These are phyloP conservation scores for Rhea americana DNA, from an alignment of 2,113 vertebrate genomes.

Conservation along the genomic window DNA sequence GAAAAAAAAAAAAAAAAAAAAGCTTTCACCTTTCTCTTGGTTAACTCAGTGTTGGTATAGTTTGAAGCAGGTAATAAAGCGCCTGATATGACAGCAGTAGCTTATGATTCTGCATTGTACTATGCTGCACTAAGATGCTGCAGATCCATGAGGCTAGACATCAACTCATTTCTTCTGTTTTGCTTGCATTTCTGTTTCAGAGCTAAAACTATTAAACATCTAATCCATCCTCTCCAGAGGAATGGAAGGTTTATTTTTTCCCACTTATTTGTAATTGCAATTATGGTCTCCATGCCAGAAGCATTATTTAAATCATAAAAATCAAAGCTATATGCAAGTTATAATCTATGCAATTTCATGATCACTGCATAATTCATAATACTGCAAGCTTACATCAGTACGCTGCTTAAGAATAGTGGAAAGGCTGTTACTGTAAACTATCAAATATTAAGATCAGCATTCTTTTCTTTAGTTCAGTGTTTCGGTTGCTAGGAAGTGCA, in stretches of 20 bases:
- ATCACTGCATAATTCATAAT: not conserved
- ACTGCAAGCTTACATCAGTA: not conserved
- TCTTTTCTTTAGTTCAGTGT: not conserved
- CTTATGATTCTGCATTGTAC: not conserved
- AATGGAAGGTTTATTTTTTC: not conserved
- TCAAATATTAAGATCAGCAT: not conserved
- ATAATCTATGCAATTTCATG: not conserved
- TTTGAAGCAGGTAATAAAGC: not conserved
- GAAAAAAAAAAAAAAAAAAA: not conserved
- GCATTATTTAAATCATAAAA: not conserved
- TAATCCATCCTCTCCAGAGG: not conserved
- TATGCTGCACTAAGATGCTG: not conserved
- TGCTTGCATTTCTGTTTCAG: not conserved
- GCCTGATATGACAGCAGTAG: not conserved
- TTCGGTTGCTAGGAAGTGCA: not conserved
- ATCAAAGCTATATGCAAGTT: not conserved
- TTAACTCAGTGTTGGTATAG: not conserved
- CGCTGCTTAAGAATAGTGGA: not conserved
- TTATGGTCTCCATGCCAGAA: not conserved
- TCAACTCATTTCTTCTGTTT: not conserved
- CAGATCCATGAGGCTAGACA: not conserved
- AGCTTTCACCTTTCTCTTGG: not conserved
- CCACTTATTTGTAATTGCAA: not conserved
- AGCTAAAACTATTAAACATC: not conserved
- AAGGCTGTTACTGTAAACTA: not conserved